These are phyloP conservation scores for Araneus ventricosus DNA, from an alignment of 1,140 invertebrate species.

Conservation along the genomic window DNA sequence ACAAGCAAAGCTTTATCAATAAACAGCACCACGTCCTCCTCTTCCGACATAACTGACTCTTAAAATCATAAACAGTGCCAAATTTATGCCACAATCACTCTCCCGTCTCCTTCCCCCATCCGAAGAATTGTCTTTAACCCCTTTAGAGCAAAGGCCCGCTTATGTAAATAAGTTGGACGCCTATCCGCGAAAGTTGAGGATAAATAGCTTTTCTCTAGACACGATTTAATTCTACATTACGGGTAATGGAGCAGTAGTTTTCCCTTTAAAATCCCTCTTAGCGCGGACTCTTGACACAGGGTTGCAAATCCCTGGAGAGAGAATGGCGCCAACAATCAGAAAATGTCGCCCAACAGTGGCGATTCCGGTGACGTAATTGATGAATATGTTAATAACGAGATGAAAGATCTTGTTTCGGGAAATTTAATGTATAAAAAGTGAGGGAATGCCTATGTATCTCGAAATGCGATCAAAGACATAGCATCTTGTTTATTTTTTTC, in stretches of 20 bases:
- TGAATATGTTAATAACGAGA: background rate
- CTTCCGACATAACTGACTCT: background rate
- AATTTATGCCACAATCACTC: slow-evolving; percentile 4
- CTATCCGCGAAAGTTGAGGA: slow-evolving; percentile 12
- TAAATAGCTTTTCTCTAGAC: slow-evolving; percentile 47
- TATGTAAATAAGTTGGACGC: background rate
- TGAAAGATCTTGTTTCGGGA: background rate
- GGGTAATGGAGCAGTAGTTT: slow-evolving; percentile 53
- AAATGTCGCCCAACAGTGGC: background rate
- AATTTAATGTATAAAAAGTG: too few relatives aligned
- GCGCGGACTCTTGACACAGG: slow-evolving; percentile 33
- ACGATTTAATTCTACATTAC: slow-evolving; percentile 36
- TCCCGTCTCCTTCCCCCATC: too few relatives aligned
- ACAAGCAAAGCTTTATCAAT: background rate
- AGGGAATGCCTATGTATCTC: too few relatives aligned
- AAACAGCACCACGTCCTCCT: background rate
- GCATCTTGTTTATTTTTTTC: too few relatives aligned
- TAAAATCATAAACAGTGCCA: slow-evolving; percentile 35
- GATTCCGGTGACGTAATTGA: background rate
- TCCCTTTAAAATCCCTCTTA: slow-evolving; percentile 52
- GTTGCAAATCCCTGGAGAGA: background rate
- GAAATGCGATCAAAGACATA: too few relatives aligned
- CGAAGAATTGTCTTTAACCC: background rate
- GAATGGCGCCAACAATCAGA: background rate
- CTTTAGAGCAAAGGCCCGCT: background rate